phyloP scores from a whole-genome alignment of 2,888 invertebrate species.

The Ophion costatus region DNA sequence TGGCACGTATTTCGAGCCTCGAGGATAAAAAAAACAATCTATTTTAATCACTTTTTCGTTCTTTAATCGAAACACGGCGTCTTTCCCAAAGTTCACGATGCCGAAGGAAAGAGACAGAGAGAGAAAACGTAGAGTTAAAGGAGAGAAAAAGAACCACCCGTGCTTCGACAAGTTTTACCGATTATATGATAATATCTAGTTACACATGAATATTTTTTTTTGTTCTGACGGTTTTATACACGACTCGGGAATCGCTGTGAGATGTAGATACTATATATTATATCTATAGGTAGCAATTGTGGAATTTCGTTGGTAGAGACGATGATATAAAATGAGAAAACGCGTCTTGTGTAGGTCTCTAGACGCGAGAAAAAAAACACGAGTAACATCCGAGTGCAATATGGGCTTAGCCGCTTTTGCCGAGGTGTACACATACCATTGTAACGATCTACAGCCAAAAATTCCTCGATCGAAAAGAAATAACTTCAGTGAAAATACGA shows the following conservation, averaged over 20 bases:
- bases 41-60: constrained; percentile 60
- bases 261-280: constrained; percentile 68
- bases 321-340: constrained; percentile 24
- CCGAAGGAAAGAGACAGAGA: constrained; percentile 7
- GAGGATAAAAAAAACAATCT: constrained; percentile 32
- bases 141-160: constrained; percentile 60
- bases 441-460: constrained; percentile 44
- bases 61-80: constrained; percentile 49
- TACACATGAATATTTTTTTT: constrained; percentile 62
- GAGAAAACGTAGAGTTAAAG: background rate
- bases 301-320: constrained; percentile 59
- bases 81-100: background rate
- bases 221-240: constrained; percentile 64
- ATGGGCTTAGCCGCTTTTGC: constrained; percentile 68
- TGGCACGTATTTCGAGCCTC: constrained; percentile 13
- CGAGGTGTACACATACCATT: constrained; percentile 50
- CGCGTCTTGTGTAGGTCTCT: constrained; percentile 56
- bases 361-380: constrained; percentile 25
- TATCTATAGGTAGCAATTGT: constrained; percentile 62
- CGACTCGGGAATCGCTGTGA: constrained; percentile 64
- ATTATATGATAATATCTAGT: constrained; percentile 50
- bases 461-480: constrained; percentile 2
- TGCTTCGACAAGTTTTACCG: constrained; percentile 52
- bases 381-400: constrained; percentile 74
- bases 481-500: constrained; percentile 7